These are phyloP conservation scores for Poecilia latipinna DNA, from an alignment of 2,113 vertebrate genomes.

Conservation along the genomic window DNA sequence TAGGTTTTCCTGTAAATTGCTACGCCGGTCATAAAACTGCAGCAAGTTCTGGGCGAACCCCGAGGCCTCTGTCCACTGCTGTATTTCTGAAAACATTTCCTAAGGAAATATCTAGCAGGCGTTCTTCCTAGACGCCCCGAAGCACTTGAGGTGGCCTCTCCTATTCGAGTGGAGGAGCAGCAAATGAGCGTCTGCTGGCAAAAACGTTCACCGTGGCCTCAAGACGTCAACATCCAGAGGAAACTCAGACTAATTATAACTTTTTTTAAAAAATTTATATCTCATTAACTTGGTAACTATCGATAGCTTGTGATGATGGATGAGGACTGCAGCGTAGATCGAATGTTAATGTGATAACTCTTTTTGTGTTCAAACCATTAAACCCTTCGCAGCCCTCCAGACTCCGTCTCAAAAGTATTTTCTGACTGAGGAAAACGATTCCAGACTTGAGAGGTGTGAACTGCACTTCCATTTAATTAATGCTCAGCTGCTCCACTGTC, in stretches of 20 bases:
- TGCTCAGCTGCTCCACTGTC: not conserved
- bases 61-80: not conserved
- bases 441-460: not conserved
- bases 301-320: too few species aligned
- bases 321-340: too few species aligned
- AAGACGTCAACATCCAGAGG: too few species aligned
- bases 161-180: not conserved
- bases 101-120: not conserved
- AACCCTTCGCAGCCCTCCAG: not conserved
- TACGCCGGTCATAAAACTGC: not conserved
- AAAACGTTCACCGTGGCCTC: too few species aligned
- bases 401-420: not conserved
- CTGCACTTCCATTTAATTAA: not conserved
- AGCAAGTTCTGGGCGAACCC: not conserved
- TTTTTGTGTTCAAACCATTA: not conserved
- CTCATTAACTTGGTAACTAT: too few species aligned
- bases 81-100: not conserved
- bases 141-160: not conserved
- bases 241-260: too few species aligned
- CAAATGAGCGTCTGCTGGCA: too few species aligned
- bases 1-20: not conserved
- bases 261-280: too few species aligned
- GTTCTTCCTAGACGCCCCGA: not conserved
- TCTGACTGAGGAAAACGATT: not conserved
- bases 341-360: not conserved